Conservation (phyloP, 2,797 vertebrate species). For the Cheracebus regulus region DNA sequence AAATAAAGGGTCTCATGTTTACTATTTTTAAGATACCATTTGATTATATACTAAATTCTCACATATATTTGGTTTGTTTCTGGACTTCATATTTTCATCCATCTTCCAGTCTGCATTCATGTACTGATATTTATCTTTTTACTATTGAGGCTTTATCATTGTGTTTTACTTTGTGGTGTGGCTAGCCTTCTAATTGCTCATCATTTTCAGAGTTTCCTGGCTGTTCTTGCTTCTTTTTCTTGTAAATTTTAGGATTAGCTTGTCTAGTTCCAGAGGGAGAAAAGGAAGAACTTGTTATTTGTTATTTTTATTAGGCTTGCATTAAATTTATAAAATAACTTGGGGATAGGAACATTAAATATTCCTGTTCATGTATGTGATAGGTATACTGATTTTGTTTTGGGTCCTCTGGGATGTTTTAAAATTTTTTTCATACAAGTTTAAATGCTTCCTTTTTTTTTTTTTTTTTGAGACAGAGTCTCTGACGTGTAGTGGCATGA, state of each 20-base stretch:
- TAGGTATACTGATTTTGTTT: not conserved
- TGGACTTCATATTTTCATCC: not conserved
- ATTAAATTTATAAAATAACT: slow-evolving; percentile 3
- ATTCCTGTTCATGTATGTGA: not conserved
- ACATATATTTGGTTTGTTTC: not conserved
- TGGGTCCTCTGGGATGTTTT: not conserved
- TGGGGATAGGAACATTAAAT: not conserved
- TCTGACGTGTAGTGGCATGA: too few species aligned
- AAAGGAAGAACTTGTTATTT: not conserved
- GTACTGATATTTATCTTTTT: not conserved
- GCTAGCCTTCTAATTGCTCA: not conserved
- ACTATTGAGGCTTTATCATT: not conserved
- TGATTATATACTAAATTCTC: not conserved
- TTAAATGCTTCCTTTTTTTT: not conserved
- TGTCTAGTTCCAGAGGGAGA: not conserved
- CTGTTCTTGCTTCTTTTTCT: not conserved
- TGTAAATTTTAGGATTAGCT: not conserved
- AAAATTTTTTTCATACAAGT: not conserved
- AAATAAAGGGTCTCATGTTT: too few species aligned
- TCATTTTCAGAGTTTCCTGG: not conserved
- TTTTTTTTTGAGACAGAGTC: too few species aligned
- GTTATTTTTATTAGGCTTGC: not conserved
- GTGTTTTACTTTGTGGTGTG: not conserved
- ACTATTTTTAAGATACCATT: not conserved
- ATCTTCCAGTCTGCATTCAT: not conserved